phyloP scores from a whole-genome alignment of 2,888 invertebrate genomes.

The Agriopis leucophaearia region DNA sequence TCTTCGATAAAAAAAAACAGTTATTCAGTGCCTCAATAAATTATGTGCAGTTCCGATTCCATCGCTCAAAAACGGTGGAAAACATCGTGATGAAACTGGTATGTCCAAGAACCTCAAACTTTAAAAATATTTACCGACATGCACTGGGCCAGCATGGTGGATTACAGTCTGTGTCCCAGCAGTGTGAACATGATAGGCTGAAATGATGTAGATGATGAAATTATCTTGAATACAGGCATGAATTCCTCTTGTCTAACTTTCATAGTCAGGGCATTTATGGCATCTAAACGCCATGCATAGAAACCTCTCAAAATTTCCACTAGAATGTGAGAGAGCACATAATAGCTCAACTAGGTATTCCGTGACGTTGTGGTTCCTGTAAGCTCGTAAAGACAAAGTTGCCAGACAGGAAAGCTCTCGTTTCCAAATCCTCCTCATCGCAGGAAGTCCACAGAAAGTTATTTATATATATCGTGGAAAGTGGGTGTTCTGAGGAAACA shows the following conservation, averaged over 20 bases:
- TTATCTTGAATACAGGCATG: neutral
- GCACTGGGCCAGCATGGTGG: too few species aligned
- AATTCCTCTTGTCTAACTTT: neutral
- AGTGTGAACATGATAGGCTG: too few species aligned
- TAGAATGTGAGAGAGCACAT: constrained; percentile 17
- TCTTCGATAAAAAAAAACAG: too few species aligned
- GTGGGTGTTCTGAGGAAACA: neutral
- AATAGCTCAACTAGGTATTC: constrained; percentile 24
- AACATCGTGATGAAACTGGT: too few species aligned
- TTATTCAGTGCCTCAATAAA: too few species aligned
- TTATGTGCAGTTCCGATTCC: too few species aligned
- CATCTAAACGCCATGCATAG: constrained; percentile 5
- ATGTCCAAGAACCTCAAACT: too few species aligned
- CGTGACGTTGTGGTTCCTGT: constrained; percentile 37
- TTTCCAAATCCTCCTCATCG: constrained; percentile 53
- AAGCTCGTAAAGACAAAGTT: constrained; percentile 56
- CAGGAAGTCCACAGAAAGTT: constrained; percentile 50
- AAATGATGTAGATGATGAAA: too few species aligned
- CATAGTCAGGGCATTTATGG: constrained; percentile 1
- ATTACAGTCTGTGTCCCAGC: too few species aligned
- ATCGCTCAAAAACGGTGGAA: too few species aligned
- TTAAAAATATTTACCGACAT: too few species aligned
- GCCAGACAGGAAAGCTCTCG: constrained; percentile 57
- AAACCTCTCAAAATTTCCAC: constrained; percentile 14
- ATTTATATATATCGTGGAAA: constrained; percentile 26